phyloP scores from a whole-genome alignment of 2,113 vertebrate genomes.

The Anoplopoma fimbria region DNA sequence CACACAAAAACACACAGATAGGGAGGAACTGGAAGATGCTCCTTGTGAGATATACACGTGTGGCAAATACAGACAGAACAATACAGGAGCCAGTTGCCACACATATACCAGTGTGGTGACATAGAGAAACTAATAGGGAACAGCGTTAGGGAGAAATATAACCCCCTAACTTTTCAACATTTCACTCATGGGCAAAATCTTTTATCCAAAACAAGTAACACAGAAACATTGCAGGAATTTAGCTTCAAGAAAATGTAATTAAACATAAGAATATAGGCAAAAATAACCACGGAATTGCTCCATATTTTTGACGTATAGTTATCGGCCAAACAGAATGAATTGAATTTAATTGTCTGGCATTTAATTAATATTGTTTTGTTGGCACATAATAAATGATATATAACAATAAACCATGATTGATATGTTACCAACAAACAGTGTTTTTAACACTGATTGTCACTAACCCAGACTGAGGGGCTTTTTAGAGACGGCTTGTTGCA shows the following conservation, averaged over 20 bases:
- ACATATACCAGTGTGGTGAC: conserved; percentile 41
- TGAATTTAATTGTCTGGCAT: background rate
- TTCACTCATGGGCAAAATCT: conserved; percentile 21
- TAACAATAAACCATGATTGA: background rate
- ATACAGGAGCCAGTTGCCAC: conserved; percentile 11
- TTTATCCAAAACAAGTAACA: conserved; percentile 16
- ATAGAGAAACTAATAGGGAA: conserved; percentile 36
- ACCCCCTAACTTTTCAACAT: background rate
- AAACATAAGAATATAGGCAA: background rate
- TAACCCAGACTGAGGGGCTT: background rate
- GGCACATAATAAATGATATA: background rate
- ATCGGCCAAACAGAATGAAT: background rate
- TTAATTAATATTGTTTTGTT: conserved; percentile 19
- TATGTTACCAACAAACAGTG: conserved; percentile 1
- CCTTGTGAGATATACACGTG: conserved; percentile 55
- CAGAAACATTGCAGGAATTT: background rate
- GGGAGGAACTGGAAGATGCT: conserved; percentile 48
- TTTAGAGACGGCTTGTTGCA: background rate
- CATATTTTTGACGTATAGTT: background rate
- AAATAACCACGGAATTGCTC: background rate
- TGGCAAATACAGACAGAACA: conserved; percentile 59
- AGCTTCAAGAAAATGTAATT: background rate
- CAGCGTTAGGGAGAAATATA: conserved; percentile 21
- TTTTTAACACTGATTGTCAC: conserved; percentile 28
- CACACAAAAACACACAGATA: conserved; percentile 33